These are phyloP conservation scores for Nasonovia ribisnigri DNA, from an alignment of 2,888 invertebrate genomes.

Conservation along the genomic window DNA sequence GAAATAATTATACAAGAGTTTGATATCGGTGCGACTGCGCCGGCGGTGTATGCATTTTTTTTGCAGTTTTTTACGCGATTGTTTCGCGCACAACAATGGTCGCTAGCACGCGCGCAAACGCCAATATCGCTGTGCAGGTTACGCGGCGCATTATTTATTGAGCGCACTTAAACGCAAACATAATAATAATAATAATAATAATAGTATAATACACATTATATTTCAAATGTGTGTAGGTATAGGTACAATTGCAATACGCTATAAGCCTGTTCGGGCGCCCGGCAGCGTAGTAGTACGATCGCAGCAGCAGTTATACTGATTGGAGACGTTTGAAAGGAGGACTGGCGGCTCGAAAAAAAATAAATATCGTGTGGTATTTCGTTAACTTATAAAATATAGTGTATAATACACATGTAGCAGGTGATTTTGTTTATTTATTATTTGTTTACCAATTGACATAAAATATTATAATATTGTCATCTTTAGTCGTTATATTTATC, in stretches of 20 bases:
- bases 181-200: not conserved
- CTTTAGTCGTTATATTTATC: too few relatives aligned
- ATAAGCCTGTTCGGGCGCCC: not conserved
- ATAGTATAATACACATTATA: not conserved
- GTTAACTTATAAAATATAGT: not conserved
- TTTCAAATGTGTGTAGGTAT: not conserved
- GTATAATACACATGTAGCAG: too few relatives aligned
- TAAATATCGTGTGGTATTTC: not conserved
- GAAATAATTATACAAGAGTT: not conserved
- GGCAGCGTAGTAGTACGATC: not conserved
- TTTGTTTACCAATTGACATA: too few relatives aligned
- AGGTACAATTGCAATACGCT: not conserved
- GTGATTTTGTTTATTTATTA: too few relatives aligned
- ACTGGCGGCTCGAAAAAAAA: not conserved
- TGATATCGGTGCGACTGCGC: not conserved
- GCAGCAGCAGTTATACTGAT: not conserved
- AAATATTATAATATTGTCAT: too few relatives aligned
- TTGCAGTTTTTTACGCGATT: constrained; percentile 34
- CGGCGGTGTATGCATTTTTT: not conserved
- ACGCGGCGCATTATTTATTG: constrained; percentile 12
- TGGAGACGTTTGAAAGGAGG: not conserved
- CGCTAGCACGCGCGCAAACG: not conserved
- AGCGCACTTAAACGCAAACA: not conserved
- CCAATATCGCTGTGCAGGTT: constrained; percentile 4
- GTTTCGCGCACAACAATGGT: constrained; percentile 40